Percentiles rank a stretch among this genome's conserved stretches.
These are phyloP conservation scores for Trichoplusia ni DNA, from an alignment of 1,140 invertebrate species.

Conservation along the genomic window DNA sequence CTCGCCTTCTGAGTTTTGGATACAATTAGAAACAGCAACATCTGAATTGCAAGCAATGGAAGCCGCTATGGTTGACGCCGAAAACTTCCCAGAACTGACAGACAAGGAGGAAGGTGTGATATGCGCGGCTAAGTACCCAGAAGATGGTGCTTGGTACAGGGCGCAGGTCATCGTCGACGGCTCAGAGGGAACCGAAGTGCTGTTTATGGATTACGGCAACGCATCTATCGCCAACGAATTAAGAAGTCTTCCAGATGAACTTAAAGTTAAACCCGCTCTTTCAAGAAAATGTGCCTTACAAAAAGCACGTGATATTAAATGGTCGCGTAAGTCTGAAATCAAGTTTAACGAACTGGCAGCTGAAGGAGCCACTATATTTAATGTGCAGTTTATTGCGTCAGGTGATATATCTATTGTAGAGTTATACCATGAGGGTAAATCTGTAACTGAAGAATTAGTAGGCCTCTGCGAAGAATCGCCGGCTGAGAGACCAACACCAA, in stretches of 20 bases:
- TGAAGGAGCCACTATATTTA: slow-evolving; percentile 85
- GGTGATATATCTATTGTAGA: slow-evolving; percentile 85
- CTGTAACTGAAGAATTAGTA: slow-evolving; percentile 83
- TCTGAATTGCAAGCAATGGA: slow-evolving; percentile 84
- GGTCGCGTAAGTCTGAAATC: slow-evolving; percentile 84
- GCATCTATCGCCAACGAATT: slow-evolving; percentile 83
- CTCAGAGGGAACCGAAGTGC: slow-evolving; percentile 84
- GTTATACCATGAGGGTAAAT: slow-evolving; percentile 83
- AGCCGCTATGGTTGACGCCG: slow-evolving; percentile 81
- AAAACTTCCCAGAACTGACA: slow-evolving; percentile 79
- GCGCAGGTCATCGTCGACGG: slow-evolving; percentile 84
- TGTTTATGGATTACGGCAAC: slow-evolving; percentile 90
- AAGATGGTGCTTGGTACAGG: slow-evolving; percentile 87
- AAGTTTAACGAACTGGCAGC: slow-evolving; percentile 85
- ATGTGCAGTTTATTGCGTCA: slow-evolving; percentile 83
- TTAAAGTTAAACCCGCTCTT: slow-evolving; percentile 83
- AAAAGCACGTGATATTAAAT: slow-evolving; percentile 83
- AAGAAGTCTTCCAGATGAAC: slow-evolving; percentile 83
- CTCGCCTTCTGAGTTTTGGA: slow-evolving; percentile 87
- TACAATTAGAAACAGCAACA: slow-evolving; percentile 85
- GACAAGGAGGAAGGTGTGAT: slow-evolving; percentile 82
- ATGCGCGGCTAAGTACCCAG: slow-evolving; percentile 86
- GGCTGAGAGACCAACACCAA: slow-evolving; percentile 59
- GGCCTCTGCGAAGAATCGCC: slow-evolving; percentile 75
- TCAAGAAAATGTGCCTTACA: slow-evolving; percentile 85